Percentiles rank a stretch among this genome's conserved stretches.
Conservation (phyloP, 2,888 invertebrate genomes). For the Chelonus formosanus region DNA sequence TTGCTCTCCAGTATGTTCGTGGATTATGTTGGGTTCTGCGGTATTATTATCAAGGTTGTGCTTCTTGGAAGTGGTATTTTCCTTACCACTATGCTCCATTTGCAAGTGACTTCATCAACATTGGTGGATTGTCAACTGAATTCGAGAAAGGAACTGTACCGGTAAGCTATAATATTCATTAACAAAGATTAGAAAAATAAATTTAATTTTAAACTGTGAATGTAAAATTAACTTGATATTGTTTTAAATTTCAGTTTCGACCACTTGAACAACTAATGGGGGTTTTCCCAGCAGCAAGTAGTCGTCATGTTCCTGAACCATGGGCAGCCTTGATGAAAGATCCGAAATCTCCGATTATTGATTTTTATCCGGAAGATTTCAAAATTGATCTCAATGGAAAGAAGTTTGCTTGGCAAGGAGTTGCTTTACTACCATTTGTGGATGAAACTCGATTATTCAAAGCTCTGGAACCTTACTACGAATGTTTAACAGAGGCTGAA, state of each 20-base stretch:
- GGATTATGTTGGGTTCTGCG: conserved; percentile 98
- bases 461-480: conserved; percentile 84
- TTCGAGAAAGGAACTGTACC: conserved; percentile 91
- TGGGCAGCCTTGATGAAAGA: conserved; percentile 95
- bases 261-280: conserved; percentile 99
- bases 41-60: conserved; percentile 99
- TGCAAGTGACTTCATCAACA: conserved; percentile 96
- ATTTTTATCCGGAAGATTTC: conserved; percentile 98
- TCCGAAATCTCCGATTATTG: conserved; percentile 92
- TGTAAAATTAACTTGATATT: conserved; percentile 15
- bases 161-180: conserved; percentile 67
- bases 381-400: conserved; percentile 98
- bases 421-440: conserved; percentile 96
- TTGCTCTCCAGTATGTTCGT: conserved; percentile 92
- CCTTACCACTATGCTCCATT: conserved; percentile 99
- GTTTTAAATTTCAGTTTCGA: conserved; percentile 75
- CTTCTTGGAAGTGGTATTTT: conserved; percentile 99
- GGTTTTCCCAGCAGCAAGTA: conserved; percentile 98
- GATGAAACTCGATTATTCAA: conserved; percentile 89
- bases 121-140: conserved; percentile 83
- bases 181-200: too few relatives aligned
- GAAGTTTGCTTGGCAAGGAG: conserved; percentile 99
- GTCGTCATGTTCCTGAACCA: conserved; percentile 89
- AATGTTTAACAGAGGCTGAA: conserved; percentile 83
- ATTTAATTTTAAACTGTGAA: conserved; percentile 5